A percentile compares a stretch with the other conserved stretches of the same genome.
Evolutionary conservation across 1,140 invertebrate species (phyloP).

Genomic region (Bombus terrestris): DNA sequence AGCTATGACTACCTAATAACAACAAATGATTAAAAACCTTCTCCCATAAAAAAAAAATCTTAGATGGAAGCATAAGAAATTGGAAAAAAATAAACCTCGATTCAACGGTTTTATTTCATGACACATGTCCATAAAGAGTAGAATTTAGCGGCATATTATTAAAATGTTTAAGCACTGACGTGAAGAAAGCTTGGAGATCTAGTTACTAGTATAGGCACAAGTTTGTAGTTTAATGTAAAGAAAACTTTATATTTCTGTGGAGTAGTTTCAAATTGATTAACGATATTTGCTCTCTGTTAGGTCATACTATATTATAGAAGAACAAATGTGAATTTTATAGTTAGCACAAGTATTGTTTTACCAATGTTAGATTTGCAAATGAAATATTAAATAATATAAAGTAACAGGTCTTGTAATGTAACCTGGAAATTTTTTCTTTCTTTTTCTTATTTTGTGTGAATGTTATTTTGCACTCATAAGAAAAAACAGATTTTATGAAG

Average conservation of each 20-base stretch:
- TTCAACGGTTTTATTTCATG: not conserved
- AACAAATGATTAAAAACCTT: not conserved
- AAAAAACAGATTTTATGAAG: not conserved
- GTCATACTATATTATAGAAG: not conserved
- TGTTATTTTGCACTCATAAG: not conserved
- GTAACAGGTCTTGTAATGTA: not conserved
- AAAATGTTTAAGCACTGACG: not conserved
- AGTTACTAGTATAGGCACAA: not conserved
- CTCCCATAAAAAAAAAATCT: not conserved
- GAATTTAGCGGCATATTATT: not conserved
- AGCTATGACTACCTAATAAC: constrained; percentile 74
- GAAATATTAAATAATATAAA: not conserved
- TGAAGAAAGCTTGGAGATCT: not conserved
- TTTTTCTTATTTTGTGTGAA: not conserved
- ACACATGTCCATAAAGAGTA: not conserved
- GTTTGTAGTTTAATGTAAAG: not conserved
- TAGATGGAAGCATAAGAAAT: not conserved
- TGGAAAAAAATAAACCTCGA: not conserved
- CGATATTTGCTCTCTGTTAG: not conserved
- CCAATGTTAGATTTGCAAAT: not conserved
- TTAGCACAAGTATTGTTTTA: not conserved
- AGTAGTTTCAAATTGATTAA: not conserved
- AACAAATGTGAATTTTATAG: not conserved
- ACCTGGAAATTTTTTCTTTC: not conserved
- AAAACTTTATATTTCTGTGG: not conserved